Evolutionary conservation across 2,113 vertebrate species (phyloP), one percentile per base, ranked within the genome.

Genomic region (Oxyura jamaicensis): DNA sequence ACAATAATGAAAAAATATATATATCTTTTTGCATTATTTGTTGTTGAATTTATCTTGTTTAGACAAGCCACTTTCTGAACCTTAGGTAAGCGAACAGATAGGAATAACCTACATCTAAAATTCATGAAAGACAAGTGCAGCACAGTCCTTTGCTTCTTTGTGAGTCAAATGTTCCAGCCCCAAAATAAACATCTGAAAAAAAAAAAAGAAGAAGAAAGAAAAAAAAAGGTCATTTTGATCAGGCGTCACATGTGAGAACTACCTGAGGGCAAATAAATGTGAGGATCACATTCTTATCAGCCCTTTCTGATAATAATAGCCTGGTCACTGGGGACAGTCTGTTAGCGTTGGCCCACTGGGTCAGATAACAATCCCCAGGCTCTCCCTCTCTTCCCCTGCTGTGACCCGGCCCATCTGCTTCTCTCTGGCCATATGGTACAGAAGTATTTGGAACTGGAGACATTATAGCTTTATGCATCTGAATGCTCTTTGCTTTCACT

Each of bases 381-480:
- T 93, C 92, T 94, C 59, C 69, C 84, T 96, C 92, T 93, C 75
- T 97, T 95, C 93, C 91, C 93, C 95, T 1, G 19, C 94, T 88
- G 97, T 97, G 97, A 98, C 96, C 97, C 29, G 21, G 91, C 95
- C 98, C 98, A 97, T 98, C 98, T 98, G 97, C 97, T 97, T 84
- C 96, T 85, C 76, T 92, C 68, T 85, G 74, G 94, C 92, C 97
- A 98, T 97, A 97, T 97, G 95, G 79, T 97, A 89, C 75, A 97
- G 94, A 96, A 93, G 50, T 94, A 72, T 62, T 88, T 73, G 62
- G 67, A 66, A 83, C 65, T 81, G 69, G 77, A 90, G 85, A 89
- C 95, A 83, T 94, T 96, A 93, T 46, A 83, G 83, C 71, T 93
- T 90, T 89, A 86, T 94, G 86, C 90, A 96, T 95, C 78, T 95